phyloP scores from a whole-genome alignment of 2,797 vertebrate genomes.

The Trichosurus vulpecula region DNA sequence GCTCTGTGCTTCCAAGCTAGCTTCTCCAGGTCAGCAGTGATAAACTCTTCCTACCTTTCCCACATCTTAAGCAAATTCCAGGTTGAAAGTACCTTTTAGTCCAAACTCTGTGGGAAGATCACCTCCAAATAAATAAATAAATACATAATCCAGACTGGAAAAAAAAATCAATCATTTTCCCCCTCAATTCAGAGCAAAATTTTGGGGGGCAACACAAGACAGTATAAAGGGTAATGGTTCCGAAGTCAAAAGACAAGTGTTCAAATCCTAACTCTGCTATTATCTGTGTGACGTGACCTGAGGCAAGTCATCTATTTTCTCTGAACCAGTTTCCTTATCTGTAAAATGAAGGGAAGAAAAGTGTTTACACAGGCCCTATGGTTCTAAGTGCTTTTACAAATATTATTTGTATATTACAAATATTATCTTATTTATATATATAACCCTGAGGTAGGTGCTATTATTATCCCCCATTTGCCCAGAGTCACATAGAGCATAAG shows the following conservation, averaged over 20 bases:
- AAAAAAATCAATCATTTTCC: not conserved
- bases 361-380: not conserved
- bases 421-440: too few relatives aligned
- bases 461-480: not conserved
- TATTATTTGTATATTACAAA: not conserved
- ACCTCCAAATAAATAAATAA: constrained; percentile 2
- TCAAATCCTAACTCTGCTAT: not conserved
- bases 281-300: not conserved
- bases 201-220: not conserved
- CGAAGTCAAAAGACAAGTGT: not conserved
- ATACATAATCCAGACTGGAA: not conserved
- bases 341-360: not conserved
- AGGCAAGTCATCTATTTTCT: not conserved
- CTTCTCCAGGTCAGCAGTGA: rapidly evolving
- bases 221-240: not conserved
- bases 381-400: not conserved
- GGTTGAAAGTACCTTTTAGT: not conserved
- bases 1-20: not conserved
- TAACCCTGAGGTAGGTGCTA: not conserved
- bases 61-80: not conserved
- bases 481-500: not conserved
- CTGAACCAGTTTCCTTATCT: not conserved
- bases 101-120: not conserved
- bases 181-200: not conserved
- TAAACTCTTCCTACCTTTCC: not conserved